phyloP scores from a whole-genome alignment of 1,140 invertebrate genomes.

The Trypoxylus dichotomus region DNA sequence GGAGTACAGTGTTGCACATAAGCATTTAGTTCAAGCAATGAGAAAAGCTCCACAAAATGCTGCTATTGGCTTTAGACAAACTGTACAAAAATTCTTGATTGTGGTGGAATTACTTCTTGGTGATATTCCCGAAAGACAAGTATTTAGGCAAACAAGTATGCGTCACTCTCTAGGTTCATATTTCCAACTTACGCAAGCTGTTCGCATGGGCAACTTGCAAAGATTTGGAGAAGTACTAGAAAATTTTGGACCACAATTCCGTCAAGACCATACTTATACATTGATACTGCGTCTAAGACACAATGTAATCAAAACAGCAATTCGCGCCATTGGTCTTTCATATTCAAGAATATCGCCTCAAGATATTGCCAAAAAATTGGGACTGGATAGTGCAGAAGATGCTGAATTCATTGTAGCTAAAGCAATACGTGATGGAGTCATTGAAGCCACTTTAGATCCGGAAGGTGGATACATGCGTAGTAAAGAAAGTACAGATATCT shows the following conservation, averaged over 20 bases:
- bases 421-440: conserved; percentile 98
- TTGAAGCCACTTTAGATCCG: conserved; percentile 95
- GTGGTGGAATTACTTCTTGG: conserved; percentile 95
- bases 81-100: conserved; percentile 94
- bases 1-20: conserved; percentile 96
- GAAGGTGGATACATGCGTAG: conserved; percentile 96
- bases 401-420: conserved; percentile 99
- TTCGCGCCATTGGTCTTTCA: conserved; percentile 93
- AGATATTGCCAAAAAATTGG: conserved; percentile 92
- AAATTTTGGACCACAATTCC: conserved; percentile 85
- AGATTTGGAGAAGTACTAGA: conserved; percentile 93
- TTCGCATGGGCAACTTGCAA: conserved; percentile 91
- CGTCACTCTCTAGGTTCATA: conserved; percentile 90
- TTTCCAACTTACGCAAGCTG: conserved; percentile 96
- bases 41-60: conserved; percentile 96
- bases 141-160: conserved; percentile 85
- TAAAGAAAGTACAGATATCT: conserved; percentile 96
- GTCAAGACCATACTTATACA: conserved; percentile 91
- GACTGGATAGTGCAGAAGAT: conserved; percentile 93
- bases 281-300: conserved; percentile 92
- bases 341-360: conserved; percentile 95
- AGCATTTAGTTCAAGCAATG: conserved; percentile 90
- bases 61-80: conserved; percentile 98
- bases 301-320: conserved; percentile 99
- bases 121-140: conserved; percentile 93